Conservation (phyloP, 1,140 invertebrate species). For the Micrasema minimum region DNA sequence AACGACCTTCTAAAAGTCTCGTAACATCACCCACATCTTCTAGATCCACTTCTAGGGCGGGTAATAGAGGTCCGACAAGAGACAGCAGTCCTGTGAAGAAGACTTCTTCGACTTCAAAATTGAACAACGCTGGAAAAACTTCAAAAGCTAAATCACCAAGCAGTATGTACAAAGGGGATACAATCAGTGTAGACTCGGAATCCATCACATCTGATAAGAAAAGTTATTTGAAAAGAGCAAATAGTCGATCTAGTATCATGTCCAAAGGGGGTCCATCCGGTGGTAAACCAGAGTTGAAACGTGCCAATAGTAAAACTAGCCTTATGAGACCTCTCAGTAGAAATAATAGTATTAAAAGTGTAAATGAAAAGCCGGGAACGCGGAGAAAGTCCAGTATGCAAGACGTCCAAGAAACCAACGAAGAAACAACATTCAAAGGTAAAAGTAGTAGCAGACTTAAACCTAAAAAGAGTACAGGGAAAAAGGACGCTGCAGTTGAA, state of each 20-base stretch:
- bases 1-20: slow-evolving; percentile 50
- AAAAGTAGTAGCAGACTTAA: slow-evolving; percentile 49
- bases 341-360: slow-evolving; percentile 62
- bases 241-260: slow-evolving; percentile 57
- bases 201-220: slow-evolving; percentile 44
- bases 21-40: slow-evolving; percentile 46
- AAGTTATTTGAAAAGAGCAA: slow-evolving; percentile 55
- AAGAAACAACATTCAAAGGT: slow-evolving; percentile 55
- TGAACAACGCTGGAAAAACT: slow-evolving; percentile 30
- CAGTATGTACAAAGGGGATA: slow-evolving; percentile 8
- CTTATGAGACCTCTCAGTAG: slow-evolving; percentile 60
- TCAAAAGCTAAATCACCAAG: slow-evolving; percentile 11
- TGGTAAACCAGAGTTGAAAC: slow-evolving; percentile 60
- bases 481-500: slow-evolving; percentile 50
- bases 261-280: slow-evolving; percentile 56
- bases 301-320: slow-evolving; percentile 50
- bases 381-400: slow-evolving; percentile 52
- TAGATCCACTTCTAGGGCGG: slow-evolving; percentile 57
- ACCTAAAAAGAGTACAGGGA: slow-evolving; percentile 29
- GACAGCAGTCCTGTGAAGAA: slow-evolving; percentile 42
- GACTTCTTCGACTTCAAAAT: slow-evolving; percentile 26
- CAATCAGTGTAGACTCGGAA: slow-evolving; percentile 14
- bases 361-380: slow-evolving; percentile 60
- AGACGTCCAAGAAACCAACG: slow-evolving; percentile 39
- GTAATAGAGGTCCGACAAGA: slow-evolving; percentile 61